Evolutionary conservation across 2,888 invertebrate species (phyloP).

Genomic region (Lasius platythorax): DNA sequence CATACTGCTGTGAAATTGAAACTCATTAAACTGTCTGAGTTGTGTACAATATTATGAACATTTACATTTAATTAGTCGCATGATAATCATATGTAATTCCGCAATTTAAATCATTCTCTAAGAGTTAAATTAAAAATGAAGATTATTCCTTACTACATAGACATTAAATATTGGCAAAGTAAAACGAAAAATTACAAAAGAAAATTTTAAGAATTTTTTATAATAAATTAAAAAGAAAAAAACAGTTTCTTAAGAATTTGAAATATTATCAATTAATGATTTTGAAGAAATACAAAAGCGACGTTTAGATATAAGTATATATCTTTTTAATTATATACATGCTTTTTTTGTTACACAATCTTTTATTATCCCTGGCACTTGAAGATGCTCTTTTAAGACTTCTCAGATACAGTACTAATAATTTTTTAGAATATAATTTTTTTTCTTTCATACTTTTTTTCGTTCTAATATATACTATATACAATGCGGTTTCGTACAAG

Average conservation of each 20-base stretch:
- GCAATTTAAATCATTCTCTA: not conserved
- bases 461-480: not conserved
- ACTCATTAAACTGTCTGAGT: conserved; percentile 8
- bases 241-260: not conserved
- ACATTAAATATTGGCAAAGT: not conserved
- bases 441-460: not conserved
- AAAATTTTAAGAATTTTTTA: not conserved
- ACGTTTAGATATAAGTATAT: not conserved
- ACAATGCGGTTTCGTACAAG: conserved; percentile 10
- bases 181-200: conserved; percentile 6
- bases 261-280: not conserved
- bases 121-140: not conserved
- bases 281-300: not conserved
- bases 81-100: conserved; percentile 2
- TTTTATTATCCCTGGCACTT: not conserved
- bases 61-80: conserved; percentile 20
- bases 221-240: conserved; percentile 13
- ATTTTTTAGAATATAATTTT: not conserved
- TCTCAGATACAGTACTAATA: not conserved
- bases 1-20: conserved; percentile 21
- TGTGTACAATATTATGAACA: not conserved
- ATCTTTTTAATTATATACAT: not conserved
- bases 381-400: not conserved
- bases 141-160: not conserved
- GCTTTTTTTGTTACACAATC: not conserved